phyloP scores from a whole-genome alignment of 2,888 invertebrate genomes.

The Pseudanteris insignis region DNA sequence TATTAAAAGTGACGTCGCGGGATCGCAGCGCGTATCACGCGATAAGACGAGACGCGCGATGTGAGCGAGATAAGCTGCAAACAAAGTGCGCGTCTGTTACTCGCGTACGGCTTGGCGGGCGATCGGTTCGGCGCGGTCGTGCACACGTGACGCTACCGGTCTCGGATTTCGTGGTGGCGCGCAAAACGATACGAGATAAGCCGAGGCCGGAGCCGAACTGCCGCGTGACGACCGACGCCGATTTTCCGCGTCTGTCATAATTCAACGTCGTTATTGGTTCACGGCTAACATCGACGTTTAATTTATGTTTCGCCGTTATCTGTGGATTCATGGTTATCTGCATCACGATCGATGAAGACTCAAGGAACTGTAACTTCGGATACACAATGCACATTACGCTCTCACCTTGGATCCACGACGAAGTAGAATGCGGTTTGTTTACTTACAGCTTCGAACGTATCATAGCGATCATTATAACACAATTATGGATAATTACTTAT shows the following conservation, averaged over 20 bases:
- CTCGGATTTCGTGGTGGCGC: conserved; percentile 54
- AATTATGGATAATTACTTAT: conserved; percentile 44
- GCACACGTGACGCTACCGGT: conserved; percentile 60
- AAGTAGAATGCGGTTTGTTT: conserved; percentile 41
- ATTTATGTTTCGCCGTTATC: conserved; percentile 41
- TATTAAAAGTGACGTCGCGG: conserved; percentile 23
- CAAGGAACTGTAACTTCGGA: conserved; percentile 44
- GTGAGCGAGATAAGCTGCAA: conserved; percentile 26
- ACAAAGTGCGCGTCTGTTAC: conserved; percentile 32
- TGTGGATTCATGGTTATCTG: conserved; percentile 43
- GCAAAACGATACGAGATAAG: conserved; percentile 30
- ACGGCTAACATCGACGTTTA: conserved; percentile 33
- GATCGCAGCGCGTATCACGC: conserved; percentile 14
- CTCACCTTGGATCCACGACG: conserved; percentile 42
- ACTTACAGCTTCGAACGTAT: conserved; percentile 32
- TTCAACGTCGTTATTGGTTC: conserved; percentile 41
- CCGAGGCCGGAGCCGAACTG: conserved; percentile 14
- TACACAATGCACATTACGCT: conserved; percentile 42
- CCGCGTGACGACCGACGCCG: conserved; percentile 1
- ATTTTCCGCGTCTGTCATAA: conserved; percentile 26
- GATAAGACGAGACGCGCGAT: conserved; percentile 33
- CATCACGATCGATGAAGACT: conserved; percentile 40
- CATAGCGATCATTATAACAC: conserved; percentile 43
- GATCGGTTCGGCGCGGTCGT: conserved; percentile 27
- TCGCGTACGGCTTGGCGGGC: conserved; percentile 23